Conservation (phyloP, 2,888 invertebrate genomes). For the Busseola fusca region DNA sequence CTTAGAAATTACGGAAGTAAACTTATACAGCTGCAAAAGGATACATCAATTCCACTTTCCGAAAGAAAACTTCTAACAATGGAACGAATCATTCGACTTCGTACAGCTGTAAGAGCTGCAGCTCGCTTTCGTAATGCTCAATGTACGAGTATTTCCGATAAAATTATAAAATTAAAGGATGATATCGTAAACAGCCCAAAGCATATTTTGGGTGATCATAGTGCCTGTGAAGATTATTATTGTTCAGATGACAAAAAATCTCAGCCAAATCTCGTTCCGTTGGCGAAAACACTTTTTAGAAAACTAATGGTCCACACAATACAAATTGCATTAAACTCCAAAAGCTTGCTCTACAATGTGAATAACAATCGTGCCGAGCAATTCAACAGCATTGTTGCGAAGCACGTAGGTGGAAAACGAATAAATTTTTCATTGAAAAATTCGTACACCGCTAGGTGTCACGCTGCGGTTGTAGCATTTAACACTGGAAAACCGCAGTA, state of each 20-base stretch:
- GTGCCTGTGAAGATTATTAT: background rate
- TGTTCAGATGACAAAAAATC: background rate
- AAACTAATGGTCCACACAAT: constrained; percentile 5
- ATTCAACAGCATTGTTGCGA: constrained; percentile 41
- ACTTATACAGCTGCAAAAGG: background rate
- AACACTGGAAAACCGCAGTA: background rate
- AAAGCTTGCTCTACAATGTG: constrained; percentile 4
- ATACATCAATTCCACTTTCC: constrained; percentile 2
- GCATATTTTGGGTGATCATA: constrained; percentile 2
- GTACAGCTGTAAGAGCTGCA: constrained; percentile 12
- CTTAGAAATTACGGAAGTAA: background rate
- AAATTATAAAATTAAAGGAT: constrained; percentile 6
- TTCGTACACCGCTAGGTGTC: constrained; percentile 31
- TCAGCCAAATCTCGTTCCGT: background rate
- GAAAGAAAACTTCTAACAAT: background rate
- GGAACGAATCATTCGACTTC: constrained; percentile 8
- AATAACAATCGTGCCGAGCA: constrained; percentile 38
- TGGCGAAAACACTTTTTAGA: background rate
- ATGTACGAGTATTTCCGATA: background rate
- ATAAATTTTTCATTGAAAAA: constrained; percentile 38
- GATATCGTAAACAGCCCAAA: constrained; percentile 1
- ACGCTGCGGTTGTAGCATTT: too few relatives aligned
- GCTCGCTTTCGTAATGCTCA: constrained; percentile 11
- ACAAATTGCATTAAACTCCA: background rate
- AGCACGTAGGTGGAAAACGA: constrained; percentile 34